phyloP scores from a whole-genome alignment of 2,797 vertebrate species.

The Phoxinus dragarum region DNA sequence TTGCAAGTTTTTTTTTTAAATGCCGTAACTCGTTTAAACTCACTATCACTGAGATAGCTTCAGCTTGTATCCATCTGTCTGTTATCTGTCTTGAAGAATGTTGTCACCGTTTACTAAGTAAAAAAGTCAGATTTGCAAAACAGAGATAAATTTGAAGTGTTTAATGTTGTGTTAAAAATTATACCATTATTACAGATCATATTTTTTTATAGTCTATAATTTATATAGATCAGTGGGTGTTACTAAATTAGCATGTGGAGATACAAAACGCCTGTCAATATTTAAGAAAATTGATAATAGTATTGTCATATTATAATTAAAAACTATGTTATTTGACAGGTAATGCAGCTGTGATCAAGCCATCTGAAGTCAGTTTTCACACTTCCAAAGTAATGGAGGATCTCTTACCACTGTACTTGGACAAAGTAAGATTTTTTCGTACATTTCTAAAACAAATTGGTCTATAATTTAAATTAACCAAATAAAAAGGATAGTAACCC shows the following conservation, averaged over 20 bases:
- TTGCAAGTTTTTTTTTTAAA: neutral
- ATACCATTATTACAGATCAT: neutral
- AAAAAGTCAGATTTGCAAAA: neutral
- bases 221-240: neutral
- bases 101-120: neutral
- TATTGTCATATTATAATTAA: neutral
- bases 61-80: neutral
- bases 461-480: neutral
- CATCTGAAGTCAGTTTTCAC: conserved; percentile 80
- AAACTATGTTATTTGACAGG: conserved; percentile 65
- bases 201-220: neutral
- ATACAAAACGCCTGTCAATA: neutral
- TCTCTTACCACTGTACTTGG: conserved; percentile 78
- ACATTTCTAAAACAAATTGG: neutral
- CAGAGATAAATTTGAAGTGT: neutral
- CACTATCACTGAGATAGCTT: neutral
- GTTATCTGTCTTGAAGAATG: conserved; percentile 15
- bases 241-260: neutral
- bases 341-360: conserved; percentile 82
- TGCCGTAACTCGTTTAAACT: neutral
- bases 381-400: conserved; percentile 81
- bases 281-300: neutral
- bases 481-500: neutral
- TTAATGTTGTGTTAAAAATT: neutral
- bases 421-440: conserved; percentile 74